These are phyloP conservation scores for Cepphus grylle DNA, from an alignment of 2,113 vertebrate genomes.

Conservation along the genomic window DNA sequence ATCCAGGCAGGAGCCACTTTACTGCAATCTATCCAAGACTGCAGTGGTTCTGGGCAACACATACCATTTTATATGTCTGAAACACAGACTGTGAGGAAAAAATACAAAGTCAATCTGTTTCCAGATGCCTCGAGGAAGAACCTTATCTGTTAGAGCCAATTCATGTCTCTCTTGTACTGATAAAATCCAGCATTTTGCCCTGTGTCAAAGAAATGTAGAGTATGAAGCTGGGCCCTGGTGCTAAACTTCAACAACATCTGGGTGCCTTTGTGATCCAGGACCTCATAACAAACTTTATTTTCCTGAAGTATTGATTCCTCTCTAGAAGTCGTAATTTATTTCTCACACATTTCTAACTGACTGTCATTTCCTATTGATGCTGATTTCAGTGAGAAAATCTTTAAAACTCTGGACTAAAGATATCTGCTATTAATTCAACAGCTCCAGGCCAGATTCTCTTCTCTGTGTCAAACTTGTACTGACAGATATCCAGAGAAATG, in stretches of 20 bases:
- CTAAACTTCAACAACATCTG: background rate
- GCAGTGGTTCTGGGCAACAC: background rate
- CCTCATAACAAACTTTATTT: background rate
- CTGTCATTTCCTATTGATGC: background rate
- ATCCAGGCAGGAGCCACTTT: background rate
- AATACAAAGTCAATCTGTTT: background rate
- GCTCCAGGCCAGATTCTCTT: background rate
- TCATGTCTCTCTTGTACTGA: background rate
- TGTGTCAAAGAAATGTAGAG: background rate
- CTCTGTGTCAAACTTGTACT: background rate
- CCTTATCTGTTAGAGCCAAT: background rate
- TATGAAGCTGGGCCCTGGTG: background rate
- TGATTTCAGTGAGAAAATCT: background rate
- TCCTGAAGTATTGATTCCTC: background rate
- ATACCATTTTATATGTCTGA: background rate
- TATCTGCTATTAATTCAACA: background rate
- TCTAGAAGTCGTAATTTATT: background rate
- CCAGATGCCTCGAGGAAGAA: background rate
- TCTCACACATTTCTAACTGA: background rate
- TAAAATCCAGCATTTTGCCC: background rate
- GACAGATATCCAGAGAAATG: background rate
- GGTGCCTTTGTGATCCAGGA: background rate
- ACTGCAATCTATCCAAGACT: background rate
- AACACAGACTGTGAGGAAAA: background rate
- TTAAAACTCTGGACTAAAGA: background rate